Evolutionary conservation across 2,113 vertebrate species (phyloP).

Genomic region (Sorex fumeus): DNA sequence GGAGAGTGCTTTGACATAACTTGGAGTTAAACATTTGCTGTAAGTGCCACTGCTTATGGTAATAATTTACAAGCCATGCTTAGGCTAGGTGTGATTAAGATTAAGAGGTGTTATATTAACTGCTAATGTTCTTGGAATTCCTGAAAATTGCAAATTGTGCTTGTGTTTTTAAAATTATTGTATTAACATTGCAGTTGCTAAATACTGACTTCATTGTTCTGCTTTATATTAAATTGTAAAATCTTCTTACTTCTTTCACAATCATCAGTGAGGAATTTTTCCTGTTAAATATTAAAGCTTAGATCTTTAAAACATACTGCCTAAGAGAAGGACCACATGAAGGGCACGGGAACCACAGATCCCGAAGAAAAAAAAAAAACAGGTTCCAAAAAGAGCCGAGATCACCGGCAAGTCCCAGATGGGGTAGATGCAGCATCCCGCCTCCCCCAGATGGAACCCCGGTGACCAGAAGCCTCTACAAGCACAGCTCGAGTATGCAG

Average conservation of each 20-base stretch:
- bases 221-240: constrained; percentile 45
- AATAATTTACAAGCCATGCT: constrained; percentile 88
- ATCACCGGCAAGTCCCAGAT: too few species aligned
- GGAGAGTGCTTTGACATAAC: constrained; percentile 85
- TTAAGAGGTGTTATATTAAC: constrained; percentile 73
- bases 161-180: constrained; percentile 74
- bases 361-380: too few species aligned
- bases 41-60: constrained; percentile 79
- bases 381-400: too few species aligned
- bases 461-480: too few species aligned
- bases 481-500: too few species aligned
- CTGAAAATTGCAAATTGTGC: constrained; percentile 49
- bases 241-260: background rate
- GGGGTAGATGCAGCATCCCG: too few species aligned
- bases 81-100: constrained; percentile 66
- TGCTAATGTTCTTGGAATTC: constrained; percentile 75
- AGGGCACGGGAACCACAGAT: too few species aligned
- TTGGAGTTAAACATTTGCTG: constrained; percentile 89
- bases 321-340: too few species aligned
- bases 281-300: constrained; percentile 45
- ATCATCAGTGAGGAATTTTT: background rate
- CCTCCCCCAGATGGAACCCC: too few species aligned
- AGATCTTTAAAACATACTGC: too few species aligned
- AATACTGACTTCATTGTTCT: constrained; percentile 36
- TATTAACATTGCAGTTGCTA: constrained; percentile 56